Evolutionary conservation across 1,140 invertebrate species (phyloP).

Genomic region (Cyphomyrmex costatus): DNA sequence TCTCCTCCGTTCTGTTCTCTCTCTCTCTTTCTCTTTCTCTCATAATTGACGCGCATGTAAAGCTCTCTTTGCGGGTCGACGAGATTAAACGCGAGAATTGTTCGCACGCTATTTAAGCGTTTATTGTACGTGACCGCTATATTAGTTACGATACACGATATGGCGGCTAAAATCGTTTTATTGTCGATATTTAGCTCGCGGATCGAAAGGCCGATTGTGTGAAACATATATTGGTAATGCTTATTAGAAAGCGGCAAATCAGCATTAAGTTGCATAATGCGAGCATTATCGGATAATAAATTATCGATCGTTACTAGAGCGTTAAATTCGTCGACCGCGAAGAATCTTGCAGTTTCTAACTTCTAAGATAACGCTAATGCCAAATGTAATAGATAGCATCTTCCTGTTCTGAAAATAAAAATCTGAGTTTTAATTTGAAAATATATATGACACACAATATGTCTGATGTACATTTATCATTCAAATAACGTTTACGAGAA

Average conservation of each 20-base stretch:
- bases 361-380: slow-evolving; percentile 1
- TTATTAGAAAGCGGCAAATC: slow-evolving; percentile 44
- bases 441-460: background rate
- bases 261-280: slow-evolving; percentile 20
- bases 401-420: background rate
- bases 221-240: slow-evolving; percentile 21
- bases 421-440: background rate
- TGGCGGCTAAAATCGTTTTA: slow-evolving; percentile 26
- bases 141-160: background rate
- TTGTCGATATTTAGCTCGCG: slow-evolving; percentile 36
- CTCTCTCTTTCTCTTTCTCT: background rate
- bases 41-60: slow-evolving; percentile 49
- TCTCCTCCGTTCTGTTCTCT: too few relatives aligned
- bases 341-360: slow-evolving; percentile 9
- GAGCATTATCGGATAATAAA: slow-evolving; percentile 15
- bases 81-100: slow-evolving; percentile 63
- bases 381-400: background rate
- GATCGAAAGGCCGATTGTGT: slow-evolving; percentile 2
- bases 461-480: background rate
- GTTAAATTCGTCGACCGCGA: slow-evolving; percentile 58
- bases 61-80: slow-evolving; percentile 59
- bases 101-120: slow-evolving; percentile 54
- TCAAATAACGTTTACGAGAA: background rate
- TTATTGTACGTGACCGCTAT: background rate
- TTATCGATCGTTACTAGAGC: slow-evolving; percentile 15